Evolutionary conservation across 2,888 invertebrate species (phyloP).

Genomic region (Agapostemon virescens): DNA sequence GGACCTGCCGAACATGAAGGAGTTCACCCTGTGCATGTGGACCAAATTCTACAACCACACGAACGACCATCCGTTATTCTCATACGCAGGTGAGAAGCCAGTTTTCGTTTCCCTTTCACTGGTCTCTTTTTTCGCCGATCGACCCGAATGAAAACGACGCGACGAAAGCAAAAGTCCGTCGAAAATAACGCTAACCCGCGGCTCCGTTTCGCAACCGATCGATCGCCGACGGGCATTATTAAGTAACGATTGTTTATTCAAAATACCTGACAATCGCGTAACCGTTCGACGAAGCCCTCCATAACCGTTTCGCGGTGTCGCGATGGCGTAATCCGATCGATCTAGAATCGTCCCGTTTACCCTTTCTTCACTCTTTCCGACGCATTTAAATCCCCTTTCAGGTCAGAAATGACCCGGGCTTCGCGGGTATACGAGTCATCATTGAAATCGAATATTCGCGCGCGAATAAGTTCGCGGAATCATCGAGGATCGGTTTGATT

Average conservation of each 20-base stretch:
- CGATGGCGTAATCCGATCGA: not conserved
- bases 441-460: too few relatives aligned
- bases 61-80: constrained; percentile 91
- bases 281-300: not conserved
- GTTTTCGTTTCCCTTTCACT: constrained; percentile 50
- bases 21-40: constrained; percentile 93
- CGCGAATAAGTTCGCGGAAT: not conserved
- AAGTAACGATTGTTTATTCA: not conserved
- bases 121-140: not conserved
- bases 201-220: not conserved
- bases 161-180: constrained; percentile 56
- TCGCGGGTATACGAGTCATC: not conserved
- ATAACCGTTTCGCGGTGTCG: not conserved
- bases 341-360: not conserved
- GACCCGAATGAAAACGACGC: not conserved
- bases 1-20: constrained; percentile 88
- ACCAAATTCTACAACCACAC: constrained; percentile 90
- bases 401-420: not conserved
- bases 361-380: too few relatives aligned
- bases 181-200: not conserved
- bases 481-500: not conserved
- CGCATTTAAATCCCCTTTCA: too few relatives aligned
- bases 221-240: not conserved
- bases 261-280: constrained; percentile 12
- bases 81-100: constrained; percentile 86